These are phyloP conservation scores for Drosophila cardini DNA, from an alignment of 1,140 invertebrate species.

Conservation along the genomic window DNA sequence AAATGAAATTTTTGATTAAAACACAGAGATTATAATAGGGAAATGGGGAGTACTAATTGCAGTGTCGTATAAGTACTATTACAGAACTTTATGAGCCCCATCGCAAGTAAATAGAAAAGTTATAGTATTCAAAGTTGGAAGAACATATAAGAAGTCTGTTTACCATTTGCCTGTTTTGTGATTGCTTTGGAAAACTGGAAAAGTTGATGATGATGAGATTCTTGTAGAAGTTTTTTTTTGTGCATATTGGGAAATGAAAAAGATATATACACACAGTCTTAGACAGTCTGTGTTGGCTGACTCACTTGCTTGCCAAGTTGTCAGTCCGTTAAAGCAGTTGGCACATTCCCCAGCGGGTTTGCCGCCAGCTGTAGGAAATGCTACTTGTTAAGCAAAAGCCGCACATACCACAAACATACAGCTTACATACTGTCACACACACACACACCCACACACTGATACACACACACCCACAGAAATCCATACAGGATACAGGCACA, in stretches of 20 bases:
- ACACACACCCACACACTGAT: slow-evolving; percentile 34
- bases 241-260: neutral
- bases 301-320: slow-evolving; percentile 58
- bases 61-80: neutral
- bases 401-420: slow-evolving; percentile 54
- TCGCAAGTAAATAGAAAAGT: neutral
- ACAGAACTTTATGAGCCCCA: neutral
- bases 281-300: slow-evolving; percentile 4
- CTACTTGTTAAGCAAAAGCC: slow-evolving; percentile 65
- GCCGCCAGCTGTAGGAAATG: slow-evolving; percentile 67
- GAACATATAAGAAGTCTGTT: slow-evolving; percentile 2
- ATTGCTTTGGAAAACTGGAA: neutral
- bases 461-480: slow-evolving; percentile 26
- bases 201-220: slow-evolving; percentile 13
- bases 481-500: slow-evolving; percentile 7
- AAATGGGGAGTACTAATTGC: neutral
- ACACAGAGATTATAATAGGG: neutral
- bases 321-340: slow-evolving; percentile 73
- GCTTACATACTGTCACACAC: slow-evolving; percentile 27
- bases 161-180: neutral
- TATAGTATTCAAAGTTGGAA: neutral
- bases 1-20: neutral
- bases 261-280: neutral
- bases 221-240: slow-evolving; percentile 2
- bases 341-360: slow-evolving; percentile 53